These are phyloP conservation scores for Lycaon pictus DNA, from an alignment of 2,113 vertebrate species.

Conservation along the genomic window DNA sequence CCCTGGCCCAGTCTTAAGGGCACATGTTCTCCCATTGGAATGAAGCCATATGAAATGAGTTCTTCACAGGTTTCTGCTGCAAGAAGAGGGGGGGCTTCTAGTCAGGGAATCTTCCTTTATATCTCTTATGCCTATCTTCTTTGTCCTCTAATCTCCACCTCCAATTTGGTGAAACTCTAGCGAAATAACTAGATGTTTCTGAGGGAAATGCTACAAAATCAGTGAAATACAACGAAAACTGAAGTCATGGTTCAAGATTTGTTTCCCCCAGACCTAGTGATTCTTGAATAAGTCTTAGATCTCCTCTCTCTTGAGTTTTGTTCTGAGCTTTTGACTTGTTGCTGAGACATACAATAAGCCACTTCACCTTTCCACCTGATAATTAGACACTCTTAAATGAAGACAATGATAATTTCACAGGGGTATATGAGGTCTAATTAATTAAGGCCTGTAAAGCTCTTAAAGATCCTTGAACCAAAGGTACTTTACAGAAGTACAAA, in stretches of 20 bases:
- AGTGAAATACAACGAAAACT: constrained; percentile 39
- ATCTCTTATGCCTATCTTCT: background rate
- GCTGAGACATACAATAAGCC: constrained; percentile 36
- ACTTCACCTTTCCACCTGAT: constrained; percentile 57
- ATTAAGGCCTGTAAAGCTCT: constrained; percentile 54
- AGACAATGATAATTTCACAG: constrained; percentile 66
- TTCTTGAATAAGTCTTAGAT: constrained; percentile 60
- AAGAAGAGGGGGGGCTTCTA: background rate
- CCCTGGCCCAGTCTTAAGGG: background rate
- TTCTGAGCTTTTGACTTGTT: constrained; percentile 60
- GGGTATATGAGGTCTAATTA: constrained; percentile 48
- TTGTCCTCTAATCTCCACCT: background rate
- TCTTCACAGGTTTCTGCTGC: background rate
- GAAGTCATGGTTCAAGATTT: constrained; percentile 64
- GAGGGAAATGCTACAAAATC: constrained; percentile 50
- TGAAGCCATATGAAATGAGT: background rate
- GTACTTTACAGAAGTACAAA: constrained; percentile 51
- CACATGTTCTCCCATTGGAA: background rate
- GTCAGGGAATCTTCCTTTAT: background rate
- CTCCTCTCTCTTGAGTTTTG: constrained; percentile 34
- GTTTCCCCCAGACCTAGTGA: constrained; percentile 35
- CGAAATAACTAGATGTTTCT: constrained; percentile 39
- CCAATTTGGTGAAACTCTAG: constrained; percentile 9
- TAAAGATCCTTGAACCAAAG: constrained; percentile 68
- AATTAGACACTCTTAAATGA: constrained; percentile 62